A percentile compares a stretch with the other conserved stretches of the same genome.
Conservation (phyloP, 1,140 invertebrate genomes). For the Orius laevigatus region DNA sequence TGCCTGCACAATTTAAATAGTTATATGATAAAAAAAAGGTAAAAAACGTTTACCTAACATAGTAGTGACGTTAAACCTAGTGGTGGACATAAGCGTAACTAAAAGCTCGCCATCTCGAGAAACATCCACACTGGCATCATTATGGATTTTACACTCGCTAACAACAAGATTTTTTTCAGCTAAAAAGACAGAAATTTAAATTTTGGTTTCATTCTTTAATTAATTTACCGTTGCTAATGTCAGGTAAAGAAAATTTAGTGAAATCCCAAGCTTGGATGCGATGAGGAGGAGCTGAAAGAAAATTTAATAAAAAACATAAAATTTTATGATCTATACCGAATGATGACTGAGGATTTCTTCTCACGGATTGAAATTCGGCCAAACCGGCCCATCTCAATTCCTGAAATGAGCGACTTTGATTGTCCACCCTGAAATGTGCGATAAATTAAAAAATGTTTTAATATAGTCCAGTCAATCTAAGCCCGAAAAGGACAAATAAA, state of each 20-base stretch:
- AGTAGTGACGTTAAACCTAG: slow-evolving; percentile 37
- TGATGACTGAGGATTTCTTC: no score
- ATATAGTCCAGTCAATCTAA: no score
- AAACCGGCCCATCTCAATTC: no score
- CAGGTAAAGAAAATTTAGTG: slow-evolving; percentile 46
- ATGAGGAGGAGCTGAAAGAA: slow-evolving; percentile 35
- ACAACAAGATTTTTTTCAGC: slow-evolving; percentile 62
- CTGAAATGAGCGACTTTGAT: no score
- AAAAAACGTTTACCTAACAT: slow-evolving; percentile 36
- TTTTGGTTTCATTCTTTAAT: not conserved
- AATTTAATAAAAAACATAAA: not conserved
- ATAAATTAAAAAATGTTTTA: no score
- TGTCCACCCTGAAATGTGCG: no score
- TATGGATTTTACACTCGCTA: slow-evolving; percentile 66
- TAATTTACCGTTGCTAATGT: slow-evolving; percentile 51
- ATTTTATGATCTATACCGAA: no score
- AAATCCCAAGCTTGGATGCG: slow-evolving; percentile 75
- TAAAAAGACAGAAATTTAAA: slow-evolving; percentile 27
- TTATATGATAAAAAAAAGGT: not conserved
- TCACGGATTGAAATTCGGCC: no score
- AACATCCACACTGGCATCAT: slow-evolving; percentile 72
- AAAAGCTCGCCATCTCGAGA: slow-evolving; percentile 62
- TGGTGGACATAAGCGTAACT: slow-evolving; percentile 51
- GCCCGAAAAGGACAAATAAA: no score
- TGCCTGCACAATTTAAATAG: slow-evolving; percentile 33